Base-by-base conservation (phyloP, 2,888 invertebrate species). In the Zele albiditarsus region DNA sequence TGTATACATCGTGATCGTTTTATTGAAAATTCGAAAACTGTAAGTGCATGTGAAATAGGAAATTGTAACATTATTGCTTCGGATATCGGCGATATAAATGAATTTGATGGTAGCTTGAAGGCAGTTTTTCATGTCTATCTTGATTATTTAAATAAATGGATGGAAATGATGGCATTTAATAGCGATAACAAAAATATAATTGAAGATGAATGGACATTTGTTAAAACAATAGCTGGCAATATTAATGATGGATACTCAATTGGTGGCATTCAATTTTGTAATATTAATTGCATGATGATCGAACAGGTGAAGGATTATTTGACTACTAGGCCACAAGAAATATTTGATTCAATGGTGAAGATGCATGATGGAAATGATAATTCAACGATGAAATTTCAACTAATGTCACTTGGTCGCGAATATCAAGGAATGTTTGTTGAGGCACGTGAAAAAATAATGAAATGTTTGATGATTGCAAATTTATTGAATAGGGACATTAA, bases 171-270 rank as follows among this genome's bases (percentile, higher is more conserved):
- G 14, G 92, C 94, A 85, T 91, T 93, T 76, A 91, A 91, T 72
- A 91, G 90, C 78, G 90, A 94, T 84, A 92, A 94, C 77, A 96
- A 97, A 87, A 93, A 94, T 82, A 91, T 94, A 25, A 91, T 98
- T 77, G 95, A 96, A 87, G 94, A 95, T 76, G 97, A 98, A 89
- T 97, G 97, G 97, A 92, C 92, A 80, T 98, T 97, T 90, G 94
- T 95, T 0, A 94, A 94, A 84, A 91, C 93, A 1, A 93, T 96
- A 71, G 94, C 95, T 80, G 92, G 93, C n/a, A 93, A 95, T 89
- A 94, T 96, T 80, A 91, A 92, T 12, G 93, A 94, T 72, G 96
- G 95, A 80, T 93, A 94, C 81, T 91, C 92, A 28, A 90, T 94
- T 71, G 95, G 96, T 62, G 95, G 95, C 0, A 91, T 92, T 66